Base-by-base conservation (phyloP, 2,797 vertebrate species). In the Oryzias sinensis region DNA sequence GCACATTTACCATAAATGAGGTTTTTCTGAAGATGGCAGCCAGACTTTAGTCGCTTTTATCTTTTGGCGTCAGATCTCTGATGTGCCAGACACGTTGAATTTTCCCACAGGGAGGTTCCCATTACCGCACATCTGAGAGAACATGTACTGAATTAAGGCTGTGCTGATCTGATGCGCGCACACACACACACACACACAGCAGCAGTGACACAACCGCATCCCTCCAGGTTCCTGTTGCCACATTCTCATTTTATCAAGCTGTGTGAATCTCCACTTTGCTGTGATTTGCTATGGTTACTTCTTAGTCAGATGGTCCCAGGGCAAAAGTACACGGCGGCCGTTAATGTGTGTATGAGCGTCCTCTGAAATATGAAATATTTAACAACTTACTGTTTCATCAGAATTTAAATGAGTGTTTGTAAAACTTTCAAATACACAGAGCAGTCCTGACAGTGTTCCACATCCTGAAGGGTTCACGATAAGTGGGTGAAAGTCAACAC, bases 281-380 rank as follows among this genome's bases (percentile, higher is more conserved):
- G 72, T 54, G 69, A 50, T 88, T 91, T 89, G 87, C 87, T 71
- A 90, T 90, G 87, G 89, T 86, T 82, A 91, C 88, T 53, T 61
- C 80, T 79, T 74, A 62, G 77, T 71, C 79, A 79, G 77, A 73
- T 62, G 68, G 74, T 72, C 81, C 87, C 82, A 71, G 77, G 80
- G 83, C 67, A 70, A 71, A 60, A 62, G 43, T 56, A n/a, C n/a
- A n/a, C n/a, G n/a, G 27, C 57, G 69, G 43, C 78, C 74, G 74
- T 81, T 68, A 82, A 77, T 71, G 79, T 82, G 80, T 65, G 62
- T 56, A 52, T 6, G 49, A 82, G 74, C 68, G 72, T 52, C 43
- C 33, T 71, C 46, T n/a, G n/a, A 0, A 16, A 56, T 57, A 68
- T 85, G 74, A 82, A 83, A 83, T 79, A 80, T 83, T 80, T 49